Conservation (phyloP, 1,140 invertebrate species). For the Formica selysi region DNA sequence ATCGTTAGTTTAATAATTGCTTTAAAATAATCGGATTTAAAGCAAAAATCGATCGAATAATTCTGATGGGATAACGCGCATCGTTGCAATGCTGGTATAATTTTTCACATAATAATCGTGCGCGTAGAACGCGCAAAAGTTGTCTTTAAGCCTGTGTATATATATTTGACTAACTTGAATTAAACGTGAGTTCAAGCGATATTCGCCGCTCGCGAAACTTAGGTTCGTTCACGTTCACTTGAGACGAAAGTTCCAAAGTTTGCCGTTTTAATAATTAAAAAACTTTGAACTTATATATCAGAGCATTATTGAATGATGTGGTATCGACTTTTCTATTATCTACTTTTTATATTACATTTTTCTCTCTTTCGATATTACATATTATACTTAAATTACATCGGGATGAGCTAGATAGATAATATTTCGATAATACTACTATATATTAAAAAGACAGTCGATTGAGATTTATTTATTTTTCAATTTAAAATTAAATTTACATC, state of each 20-base stretch:
- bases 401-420: too few species aligned
- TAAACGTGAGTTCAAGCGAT: conserved; percentile 16
- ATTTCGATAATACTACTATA: not conserved
- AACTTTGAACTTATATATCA: conserved; percentile 15
- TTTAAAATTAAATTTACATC: not conserved
- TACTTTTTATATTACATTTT: not conserved
- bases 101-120: conserved; percentile 15
- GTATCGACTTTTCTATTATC: conserved; percentile 16
- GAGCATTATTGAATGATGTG: conserved; percentile 32
- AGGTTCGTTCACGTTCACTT: not conserved
- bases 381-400: conserved; percentile 1
- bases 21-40: conserved; percentile 40
- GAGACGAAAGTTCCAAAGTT: conserved; percentile 18
- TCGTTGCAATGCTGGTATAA: not conserved
- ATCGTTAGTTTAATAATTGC: conserved; percentile 32
- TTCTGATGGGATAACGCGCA: not conserved
- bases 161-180: conserved; percentile 43
- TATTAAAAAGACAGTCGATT: not conserved
- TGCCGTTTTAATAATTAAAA: conserved; percentile 40
- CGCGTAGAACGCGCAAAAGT: not conserved
- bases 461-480: conserved; percentile 9
- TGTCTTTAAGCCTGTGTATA: not conserved
- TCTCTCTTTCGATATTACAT: not conserved
- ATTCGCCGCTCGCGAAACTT: conserved; percentile 20
- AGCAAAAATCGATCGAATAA: conserved; percentile 15